Percentiles rank a stretch among this genome's conserved stretches.
Conservation (phyloP, 2,888 invertebrate species). For the Thymelicus sylvestris region DNA sequence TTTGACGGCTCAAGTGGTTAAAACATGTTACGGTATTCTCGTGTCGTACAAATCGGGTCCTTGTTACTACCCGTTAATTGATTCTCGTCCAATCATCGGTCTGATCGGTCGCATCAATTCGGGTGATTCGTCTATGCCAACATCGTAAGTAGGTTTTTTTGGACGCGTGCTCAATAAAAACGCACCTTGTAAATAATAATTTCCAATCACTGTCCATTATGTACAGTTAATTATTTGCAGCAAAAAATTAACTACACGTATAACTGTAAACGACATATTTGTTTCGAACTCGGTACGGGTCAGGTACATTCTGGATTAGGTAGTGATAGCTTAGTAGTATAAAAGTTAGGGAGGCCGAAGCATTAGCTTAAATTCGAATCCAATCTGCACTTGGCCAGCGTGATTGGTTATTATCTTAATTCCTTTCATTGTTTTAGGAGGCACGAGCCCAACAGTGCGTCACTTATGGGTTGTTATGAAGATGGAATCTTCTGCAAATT, state of each 20-base stretch:
- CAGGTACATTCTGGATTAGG: too few relatives aligned
- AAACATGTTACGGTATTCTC: slow-evolving; percentile 19
- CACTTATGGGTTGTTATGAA: too few relatives aligned
- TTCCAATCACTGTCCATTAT: slow-evolving; percentile 27
- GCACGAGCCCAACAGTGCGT: too few relatives aligned
- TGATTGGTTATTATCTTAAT: too few relatives aligned
- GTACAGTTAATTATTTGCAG: slow-evolving; percentile 10
- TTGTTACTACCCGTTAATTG: slow-evolving; percentile 32
- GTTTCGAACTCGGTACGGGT: background rate
- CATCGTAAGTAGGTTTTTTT: slow-evolving; percentile 16
- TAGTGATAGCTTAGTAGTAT: too few relatives aligned
- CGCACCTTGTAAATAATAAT: slow-evolving; percentile 10
- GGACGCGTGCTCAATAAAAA: slow-evolving; percentile 17
- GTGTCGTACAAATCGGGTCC: slow-evolving; percentile 14
- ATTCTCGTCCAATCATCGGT: slow-evolving; percentile 19
- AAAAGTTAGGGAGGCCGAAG: too few relatives aligned
- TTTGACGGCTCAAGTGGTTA: background rate
- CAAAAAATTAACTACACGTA: slow-evolving; percentile 9
- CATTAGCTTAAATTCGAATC: too few relatives aligned
- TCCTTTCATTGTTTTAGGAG: too few relatives aligned
- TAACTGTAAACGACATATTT: slow-evolving; percentile 1
- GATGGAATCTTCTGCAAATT: too few relatives aligned
- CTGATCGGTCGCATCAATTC: slow-evolving; percentile 20
- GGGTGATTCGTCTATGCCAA: slow-evolving; percentile 11
- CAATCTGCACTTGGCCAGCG: too few relatives aligned